phyloP scores from a whole-genome alignment of 1,140 invertebrate species.

The Lutraria rhynchaena region DNA sequence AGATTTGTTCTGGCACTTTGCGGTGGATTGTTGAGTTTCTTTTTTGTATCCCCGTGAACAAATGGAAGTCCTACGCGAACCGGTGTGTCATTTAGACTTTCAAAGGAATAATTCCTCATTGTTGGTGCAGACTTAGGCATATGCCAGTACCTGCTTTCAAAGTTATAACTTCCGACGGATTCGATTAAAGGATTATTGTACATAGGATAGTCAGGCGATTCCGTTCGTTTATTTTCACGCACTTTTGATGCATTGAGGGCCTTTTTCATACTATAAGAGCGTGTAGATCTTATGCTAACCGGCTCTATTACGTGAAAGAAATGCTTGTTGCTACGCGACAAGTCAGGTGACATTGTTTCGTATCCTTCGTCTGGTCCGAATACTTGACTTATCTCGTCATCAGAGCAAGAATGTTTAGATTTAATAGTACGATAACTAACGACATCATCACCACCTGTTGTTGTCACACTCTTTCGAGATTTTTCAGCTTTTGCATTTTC shows the following conservation, averaged over 20 bases:
- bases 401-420: slow-evolving; percentile 6
- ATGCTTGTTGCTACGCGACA: not conserved
- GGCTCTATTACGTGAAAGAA: slow-evolving; percentile 7
- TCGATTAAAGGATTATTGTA: not conserved
- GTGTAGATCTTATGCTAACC: slow-evolving; percentile 38
- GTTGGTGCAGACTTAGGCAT: slow-evolving; percentile 34
- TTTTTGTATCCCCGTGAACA: slow-evolving; percentile 7
- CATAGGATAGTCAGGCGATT: slow-evolving; percentile 11
- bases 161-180: slow-evolving; percentile 32
- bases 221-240: not conserved
- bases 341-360: slow-evolving; percentile 48
- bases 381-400: slow-evolving; percentile 49
- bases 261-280: slow-evolving; percentile 16
- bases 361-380: slow-evolving; percentile 56
- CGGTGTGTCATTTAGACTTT: slow-evolving; percentile 13
- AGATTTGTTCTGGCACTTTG: not conserved
- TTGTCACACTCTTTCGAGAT: not conserved
- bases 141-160: slow-evolving; percentile 9
- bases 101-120: slow-evolving; percentile 13
- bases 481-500: not conserved
- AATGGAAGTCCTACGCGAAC: slow-evolving; percentile 40
- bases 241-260: slow-evolving; percentile 6
- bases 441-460: not conserved
- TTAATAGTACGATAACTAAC: slow-evolving; percentile 8
- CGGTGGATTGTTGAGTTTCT: not conserved